Evolutionary conservation across 1,140 invertebrate genomes (phyloP), one percentile per base, ranked within the genome.

Genomic region (Drosophila mauritiana): DNA sequence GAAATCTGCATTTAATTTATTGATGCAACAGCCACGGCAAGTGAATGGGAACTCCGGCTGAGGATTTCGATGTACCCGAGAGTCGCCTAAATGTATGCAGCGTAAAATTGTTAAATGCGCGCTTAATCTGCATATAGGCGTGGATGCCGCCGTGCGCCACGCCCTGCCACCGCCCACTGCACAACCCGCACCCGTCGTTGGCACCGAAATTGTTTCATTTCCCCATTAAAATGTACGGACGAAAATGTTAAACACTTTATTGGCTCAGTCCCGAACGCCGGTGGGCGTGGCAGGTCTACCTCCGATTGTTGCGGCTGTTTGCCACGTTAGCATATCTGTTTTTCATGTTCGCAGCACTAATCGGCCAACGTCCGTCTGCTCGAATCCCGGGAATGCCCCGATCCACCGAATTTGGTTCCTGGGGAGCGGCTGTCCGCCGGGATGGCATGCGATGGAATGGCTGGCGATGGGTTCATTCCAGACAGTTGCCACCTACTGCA

Each of bases 1-100:
- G 77, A 88, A 88, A 89, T 88, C 83, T 88, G 83, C 84, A 88
- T 89, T 88, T 88, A 89, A 88, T 88, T 88, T 88, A 88, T 88
- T 88, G 83, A 84, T 89, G 76, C 84, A 83, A 72, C 45, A 46
- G 43, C 40, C 8, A 42, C 42, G 40, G n/a, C 34, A 46, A 68
- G n/a, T 36, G 56, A 68, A 22, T 45, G 27, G 42, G 53, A 55
- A 53, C 61, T 67, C 63, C 59, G 49, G 69, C 67, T 78, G 64
- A 84, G 80, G 70, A 72, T 83, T 81, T 84, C 46, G 22, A 43
- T 53, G 20, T 36, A 4, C 15, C 61, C 37, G 31, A 20, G 51
- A 12, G 45, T n/a, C 70, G 75, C 78, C 84, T 89, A 88, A 88
- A 83, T 89, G 80, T 88, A 88, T 89, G 84, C 83, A 88, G 83